Evolutionary conservation across 2,113 vertebrate genomes (phyloP), one percentile per base, ranked within the genome.

Genomic region (Gambusia affinis): DNA sequence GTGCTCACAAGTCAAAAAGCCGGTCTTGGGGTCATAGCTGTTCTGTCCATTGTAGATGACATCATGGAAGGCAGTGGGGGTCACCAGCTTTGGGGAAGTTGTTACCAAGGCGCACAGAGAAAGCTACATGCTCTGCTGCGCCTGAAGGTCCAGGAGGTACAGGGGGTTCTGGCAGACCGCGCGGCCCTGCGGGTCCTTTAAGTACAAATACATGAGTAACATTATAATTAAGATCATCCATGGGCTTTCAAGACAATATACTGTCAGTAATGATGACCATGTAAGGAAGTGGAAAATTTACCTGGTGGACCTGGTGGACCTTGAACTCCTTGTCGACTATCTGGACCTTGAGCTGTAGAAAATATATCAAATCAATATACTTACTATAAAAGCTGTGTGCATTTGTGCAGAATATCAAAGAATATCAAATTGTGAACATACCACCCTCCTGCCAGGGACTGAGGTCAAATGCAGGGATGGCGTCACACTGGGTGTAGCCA

Each of bases 391-490:
- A 8, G 33, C 33, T 35, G 33, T 35, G 33, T 35, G 33, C 4
- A 33, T 35, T 35, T 35, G 33, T 8, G 33, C 33, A 35, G 33
- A 67, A 62, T 30, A 62, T 67, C 4, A 60, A 11, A 35, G 35
- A 35, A 35, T 8, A 35, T 35, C 8, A 35, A 27, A 27, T 27
- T 28, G 70, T 70, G 1, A 69, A 89, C 85, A 87, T 67, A 91
- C 89, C 22, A n/a, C 12, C 6, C 1, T 94, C 91, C 1, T 2
- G 81, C 95, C 94, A 95, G 51, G 94, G 87, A 24, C 2, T 83
- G 42, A 95, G 89, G 78, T 95, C 82, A 67, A 95, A 83, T 0
- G 17, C 4, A 1, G 79, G 67, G 30, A 95, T 91, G 19, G 79
- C 4, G 0, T 10, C 0, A 31, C 95, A 95, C 1, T 29, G 3